Base-by-base conservation (phyloP, 2,113 vertebrate species). In the Cyanistes caeruleus region DNA sequence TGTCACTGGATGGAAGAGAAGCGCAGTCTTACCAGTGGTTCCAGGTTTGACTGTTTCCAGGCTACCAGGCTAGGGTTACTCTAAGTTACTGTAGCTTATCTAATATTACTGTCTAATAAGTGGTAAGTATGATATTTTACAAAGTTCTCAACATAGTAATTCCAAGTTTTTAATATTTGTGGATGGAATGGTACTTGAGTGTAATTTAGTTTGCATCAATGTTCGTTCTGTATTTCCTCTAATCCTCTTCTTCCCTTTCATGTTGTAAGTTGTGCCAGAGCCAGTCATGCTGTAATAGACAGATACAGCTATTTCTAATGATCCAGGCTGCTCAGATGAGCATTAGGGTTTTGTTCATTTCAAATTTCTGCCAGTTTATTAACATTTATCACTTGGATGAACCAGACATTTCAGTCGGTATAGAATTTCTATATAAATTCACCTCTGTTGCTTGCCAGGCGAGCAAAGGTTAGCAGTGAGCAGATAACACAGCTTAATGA, bases 401-500 rank as follows among this genome's bases (percentile, higher is more conserved):
- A 88, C 90, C 80, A 65, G 79, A 89, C 94, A 83, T 97, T 97
- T 97, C 82, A 80, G 94, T 94, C 1, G 15, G 59, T 77, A 72
- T 82, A 84, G 92, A 75, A 89, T 95, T 96, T 87, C 41, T 87
- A 27, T 93, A 91, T 89, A 94, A 94, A 96, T 93, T 93, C 89
- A 94, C 90, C 95, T 95, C 83, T 5, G 5, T 84, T 77, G 56
- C 85, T 82, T 97, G 96, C 97, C 97, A 97, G 96, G 89, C 49
- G 48, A 79, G 59, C 94, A 97, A 97, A 98, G 97, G 97, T 98
- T 98, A 98, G 97, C 96, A 87, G 87, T 96, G 95, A 96, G 58
- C 94, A 97, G 96, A 97, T 96, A 97, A 93, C 95, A 95, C 85
- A 95, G 95, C 95, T 97, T 98, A 98, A 97, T 98, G 98, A 97